These are phyloP conservation scores for Drosophila repleta DNA, from an alignment of 1,140 invertebrate species.

Conservation along the genomic window DNA sequence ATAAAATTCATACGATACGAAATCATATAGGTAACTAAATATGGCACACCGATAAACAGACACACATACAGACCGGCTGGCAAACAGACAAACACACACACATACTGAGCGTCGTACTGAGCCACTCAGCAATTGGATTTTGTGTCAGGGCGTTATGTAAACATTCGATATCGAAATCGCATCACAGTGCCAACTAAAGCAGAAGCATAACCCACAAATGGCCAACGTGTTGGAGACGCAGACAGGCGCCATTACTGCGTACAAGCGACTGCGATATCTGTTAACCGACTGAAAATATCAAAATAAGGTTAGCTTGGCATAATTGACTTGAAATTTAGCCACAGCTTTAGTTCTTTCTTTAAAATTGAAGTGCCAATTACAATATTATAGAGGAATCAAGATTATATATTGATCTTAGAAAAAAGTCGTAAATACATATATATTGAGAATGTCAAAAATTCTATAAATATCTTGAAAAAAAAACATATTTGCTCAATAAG, in stretches of 20 bases:
- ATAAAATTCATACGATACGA: constrained; percentile 79
- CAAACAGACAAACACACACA: constrained; percentile 15
- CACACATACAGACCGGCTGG: constrained; percentile 26
- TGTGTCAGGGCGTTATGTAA: constrained; percentile 79
- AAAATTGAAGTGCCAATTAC: constrained; percentile 4
- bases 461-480: no score
- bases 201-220: constrained; percentile 6
- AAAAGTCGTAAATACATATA: no score
- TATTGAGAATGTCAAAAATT: no score
- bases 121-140: constrained; percentile 73
- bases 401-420: no score
- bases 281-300: constrained; percentile 48
- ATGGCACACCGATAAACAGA: constrained; percentile 53
- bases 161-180: constrained; percentile 66
- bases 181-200: constrained; percentile 32
- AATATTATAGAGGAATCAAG: neutral
- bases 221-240: constrained; percentile 16
- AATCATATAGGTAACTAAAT: constrained; percentile 81
- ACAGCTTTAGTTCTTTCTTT: neutral
- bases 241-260: constrained; percentile 60
- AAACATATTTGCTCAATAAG: no score
- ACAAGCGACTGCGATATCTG: constrained; percentile 69
- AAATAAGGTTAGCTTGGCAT: constrained; percentile 7
- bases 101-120: constrained; percentile 35
- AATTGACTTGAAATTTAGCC: neutral